Evolutionary conservation across 2,888 invertebrate genomes (phyloP), one percentile per base, ranked within the genome.

Genomic region (Chymomyza caudatula): DNA sequence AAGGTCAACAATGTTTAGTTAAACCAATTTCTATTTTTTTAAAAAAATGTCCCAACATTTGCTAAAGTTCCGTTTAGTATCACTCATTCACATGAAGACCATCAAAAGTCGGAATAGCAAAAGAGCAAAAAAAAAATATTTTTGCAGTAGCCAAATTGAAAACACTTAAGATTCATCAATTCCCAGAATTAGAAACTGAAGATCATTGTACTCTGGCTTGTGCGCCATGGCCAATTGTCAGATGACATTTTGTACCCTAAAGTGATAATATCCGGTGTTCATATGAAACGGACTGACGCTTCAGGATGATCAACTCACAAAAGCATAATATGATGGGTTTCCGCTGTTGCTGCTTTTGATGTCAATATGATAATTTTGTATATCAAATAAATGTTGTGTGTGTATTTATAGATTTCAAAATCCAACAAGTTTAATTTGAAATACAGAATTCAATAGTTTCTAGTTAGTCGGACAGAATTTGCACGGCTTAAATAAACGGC

Each of bases 151-250:
- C 17, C 19, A 57, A 69, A 65, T 56, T 58, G 54, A 60, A 63
- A 61, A 53, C 62, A 60, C 73, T 54, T 70, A 68, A 60, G 74
- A 80, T 83, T 83, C 76, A 80, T 84, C 82, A 84, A 85, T 82
- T 82, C 78, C 23, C 60, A 66, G 82, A 82, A 85, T 86, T 85
- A 83, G 78, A 84, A 82, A 82, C 82, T 82, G 86, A 86, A 78
- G 81, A 42, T 63, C 3, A 55, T 42, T 37, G 29, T 37, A 37
- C 29, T 37, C 17, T 23, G 6, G 2, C 20, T 8, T 52, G 37
- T 17, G 29, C 25, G 25, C 17, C 29, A 29, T 19, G 37, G 44
- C 42, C 60, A 60, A 60, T 60, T 52, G 52, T 51, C 20, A 5
- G 17, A 4, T 15, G 17, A 56, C 29, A 56, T 23, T 47, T 47